Evolutionary conservation across 2,797 vertebrate genomes (phyloP), one percentile per base, ranked within the genome.

Genomic region (Tapirus indicus): DNA sequence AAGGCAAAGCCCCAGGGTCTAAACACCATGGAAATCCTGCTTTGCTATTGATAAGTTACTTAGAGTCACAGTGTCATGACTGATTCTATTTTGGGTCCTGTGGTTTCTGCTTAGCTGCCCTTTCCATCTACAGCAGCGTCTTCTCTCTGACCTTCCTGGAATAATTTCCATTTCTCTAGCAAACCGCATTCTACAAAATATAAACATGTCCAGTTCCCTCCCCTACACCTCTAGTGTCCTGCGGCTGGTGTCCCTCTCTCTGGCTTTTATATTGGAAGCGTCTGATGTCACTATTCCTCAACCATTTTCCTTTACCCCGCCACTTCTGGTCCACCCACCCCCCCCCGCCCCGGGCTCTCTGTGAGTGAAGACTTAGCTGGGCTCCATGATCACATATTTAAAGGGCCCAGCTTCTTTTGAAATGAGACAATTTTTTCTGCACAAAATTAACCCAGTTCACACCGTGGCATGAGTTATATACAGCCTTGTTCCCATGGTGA

Each of bases 331-430:
- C 38, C 38, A 44, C 38, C 38, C 38, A 38, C 38, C 47, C 72
- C 41, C 91, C 56, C 93, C 25, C 27, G 79, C 41, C 41, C 32
- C 72, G 52, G 74, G 89, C 89, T 87, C 86, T 91, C 74, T 89
- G 20, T 25, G 44, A 93, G 62, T 90, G 77, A 85, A 93, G 95
- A 97, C 82, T 97, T 95, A 94, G 66, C 66, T 69, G 75, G 69
- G 94, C 41, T 96, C 41, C 23, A 60, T 72, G 77, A 85, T 88
- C 83, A 64, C 32, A 44, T 97, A 95, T 77, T 97, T 95, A 96
- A 97, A 98, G 95, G 84, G 60, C 72, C 60, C 66, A 10, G 62
- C 78, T 93, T 62, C 56, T 92, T 91, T 88, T 52, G 86, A 94
- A 97, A 52, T 49, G 84, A 88, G 96, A 64, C 47, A 32, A 4